Evolutionary conservation across 2,888 invertebrate genomes (phyloP).

Genomic region (Cartodere bifasciata): DNA sequence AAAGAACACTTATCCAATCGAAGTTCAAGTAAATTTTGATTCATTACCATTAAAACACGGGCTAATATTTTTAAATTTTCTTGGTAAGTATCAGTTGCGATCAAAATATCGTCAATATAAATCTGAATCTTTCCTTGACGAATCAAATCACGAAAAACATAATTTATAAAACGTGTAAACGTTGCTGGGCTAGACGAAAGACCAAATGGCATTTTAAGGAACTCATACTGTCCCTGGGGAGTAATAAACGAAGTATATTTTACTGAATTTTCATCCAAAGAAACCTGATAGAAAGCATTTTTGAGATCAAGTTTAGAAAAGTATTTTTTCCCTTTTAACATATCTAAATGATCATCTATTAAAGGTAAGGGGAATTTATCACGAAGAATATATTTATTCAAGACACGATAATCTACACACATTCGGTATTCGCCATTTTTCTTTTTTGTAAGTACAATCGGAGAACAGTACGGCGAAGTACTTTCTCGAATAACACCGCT

Average conservation of each 20-base stretch:
- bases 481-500: constrained; percentile 14
- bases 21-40: constrained; percentile 3
- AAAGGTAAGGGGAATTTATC: constrained; percentile 20
- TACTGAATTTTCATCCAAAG: constrained; percentile 12
- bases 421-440: constrained; percentile 20
- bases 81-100: constrained; percentile 9
- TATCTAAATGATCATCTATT: constrained; percentile 21
- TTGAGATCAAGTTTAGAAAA: constrained; percentile 16
- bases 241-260: constrained; percentile 17
- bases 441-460: constrained; percentile 19
- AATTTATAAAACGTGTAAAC: constrained; percentile 14
- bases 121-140: constrained; percentile 5
- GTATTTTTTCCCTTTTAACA: constrained; percentile 13
- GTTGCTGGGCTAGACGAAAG: constrained; percentile 17
- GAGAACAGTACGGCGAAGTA: constrained; percentile 20
- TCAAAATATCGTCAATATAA: constrained; percentile 11
- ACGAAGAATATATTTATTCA: constrained; percentile 19
- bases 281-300: constrained; percentile 18
- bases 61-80: constrained; percentile 10
- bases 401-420: constrained; percentile 21
- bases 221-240: constrained; percentile 17
- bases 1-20: constrained; percentile 18
- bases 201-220: constrained; percentile 18
- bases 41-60: constrained; percentile 7
- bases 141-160: constrained; percentile 11